Conservation (phyloP, 2,797 vertebrate genomes). For the Anisognathus igniventris region DNA sequence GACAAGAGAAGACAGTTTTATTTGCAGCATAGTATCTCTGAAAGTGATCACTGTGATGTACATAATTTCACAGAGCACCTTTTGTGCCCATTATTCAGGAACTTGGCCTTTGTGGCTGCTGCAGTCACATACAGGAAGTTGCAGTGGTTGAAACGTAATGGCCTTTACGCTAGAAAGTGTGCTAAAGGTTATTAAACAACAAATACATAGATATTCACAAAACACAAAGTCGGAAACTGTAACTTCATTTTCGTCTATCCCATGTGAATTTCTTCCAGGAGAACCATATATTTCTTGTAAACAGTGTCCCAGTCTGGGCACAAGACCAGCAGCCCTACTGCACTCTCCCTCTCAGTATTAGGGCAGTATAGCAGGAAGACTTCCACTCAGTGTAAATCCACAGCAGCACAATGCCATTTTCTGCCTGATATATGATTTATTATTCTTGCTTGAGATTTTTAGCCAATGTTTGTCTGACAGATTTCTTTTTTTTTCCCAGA, state of each 20-base stretch:
- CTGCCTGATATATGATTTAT: neutral
- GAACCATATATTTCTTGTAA: neutral
- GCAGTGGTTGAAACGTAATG: neutral
- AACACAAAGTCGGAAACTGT: neutral
- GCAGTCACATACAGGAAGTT: neutral
- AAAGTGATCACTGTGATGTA: neutral
- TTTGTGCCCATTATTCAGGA: slow-evolving; percentile 3
- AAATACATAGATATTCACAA: neutral
- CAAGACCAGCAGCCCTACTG: neutral
- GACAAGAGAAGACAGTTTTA: neutral
- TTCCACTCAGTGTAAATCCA: neutral
- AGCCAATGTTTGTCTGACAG: neutral
- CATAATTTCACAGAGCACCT: neutral
- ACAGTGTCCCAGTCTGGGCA: neutral
- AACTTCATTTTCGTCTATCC: neutral
- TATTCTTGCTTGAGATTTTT: neutral
- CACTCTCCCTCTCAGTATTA: neutral
- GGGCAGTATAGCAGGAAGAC: neutral
- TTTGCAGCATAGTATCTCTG: neutral
- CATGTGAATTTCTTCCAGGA: neutral
- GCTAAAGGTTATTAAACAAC: neutral
- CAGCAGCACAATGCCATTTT: neutral
- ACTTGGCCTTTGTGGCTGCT: neutral
- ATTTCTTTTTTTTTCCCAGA: neutral
- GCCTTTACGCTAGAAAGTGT: neutral